Percentiles rank a stretch among this genome's conserved stretches.
Conservation (phyloP, 2,113 vertebrate genomes). For the Nycticebus coucang region DNA sequence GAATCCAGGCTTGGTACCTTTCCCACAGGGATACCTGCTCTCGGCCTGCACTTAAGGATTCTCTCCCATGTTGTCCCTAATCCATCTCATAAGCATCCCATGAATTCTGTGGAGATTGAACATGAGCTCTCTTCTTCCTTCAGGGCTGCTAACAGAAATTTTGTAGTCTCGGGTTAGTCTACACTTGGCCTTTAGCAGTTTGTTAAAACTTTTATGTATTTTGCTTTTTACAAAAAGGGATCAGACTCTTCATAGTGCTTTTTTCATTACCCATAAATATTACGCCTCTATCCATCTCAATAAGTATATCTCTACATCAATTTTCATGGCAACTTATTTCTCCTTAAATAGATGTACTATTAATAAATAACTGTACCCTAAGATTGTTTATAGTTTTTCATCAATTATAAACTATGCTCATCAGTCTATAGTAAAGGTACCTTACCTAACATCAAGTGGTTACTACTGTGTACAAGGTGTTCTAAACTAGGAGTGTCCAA, state of each 20-base stretch:
- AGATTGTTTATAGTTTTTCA: slow-evolving; percentile 3
- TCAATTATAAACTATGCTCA: background rate
- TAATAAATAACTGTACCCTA: background rate
- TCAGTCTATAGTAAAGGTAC: background rate
- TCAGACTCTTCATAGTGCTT: background rate
- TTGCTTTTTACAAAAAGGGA: background rate
- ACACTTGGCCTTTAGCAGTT: background rate
- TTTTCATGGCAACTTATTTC: background rate
- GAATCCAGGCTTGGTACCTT: background rate
- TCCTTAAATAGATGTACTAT: background rate
- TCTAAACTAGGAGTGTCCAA: background rate
- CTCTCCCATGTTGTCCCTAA: background rate
- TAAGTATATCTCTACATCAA: background rate
- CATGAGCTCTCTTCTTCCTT: background rate
- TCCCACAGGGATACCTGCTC: background rate
- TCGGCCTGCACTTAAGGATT: background rate
- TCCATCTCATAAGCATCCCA: background rate
- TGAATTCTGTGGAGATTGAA: background rate
- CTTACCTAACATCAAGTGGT: background rate
- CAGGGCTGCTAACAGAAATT: background rate
- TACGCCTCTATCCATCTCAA: background rate
- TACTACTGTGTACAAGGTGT: background rate
- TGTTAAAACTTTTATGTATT: background rate
- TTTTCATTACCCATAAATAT: background rate
- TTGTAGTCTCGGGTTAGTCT: background rate